Conservation (phyloP, 2,888 invertebrate genomes). For the Octonoba sinensis region DNA sequence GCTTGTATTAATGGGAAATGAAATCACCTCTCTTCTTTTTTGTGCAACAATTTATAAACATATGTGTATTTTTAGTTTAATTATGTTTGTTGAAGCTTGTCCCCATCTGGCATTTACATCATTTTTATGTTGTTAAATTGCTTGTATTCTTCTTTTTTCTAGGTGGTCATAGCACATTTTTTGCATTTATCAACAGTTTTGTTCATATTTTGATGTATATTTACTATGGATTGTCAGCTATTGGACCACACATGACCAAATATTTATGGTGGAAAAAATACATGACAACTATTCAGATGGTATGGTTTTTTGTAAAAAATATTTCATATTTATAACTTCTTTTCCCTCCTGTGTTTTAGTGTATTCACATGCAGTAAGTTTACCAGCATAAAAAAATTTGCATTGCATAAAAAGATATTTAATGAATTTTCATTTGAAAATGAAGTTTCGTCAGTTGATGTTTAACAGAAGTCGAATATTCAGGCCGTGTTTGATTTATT, state of each 20-base stretch:
- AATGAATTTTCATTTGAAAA: too few species aligned
- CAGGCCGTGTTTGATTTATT: too few species aligned
- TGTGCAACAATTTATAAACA: too few species aligned
- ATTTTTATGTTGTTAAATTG: not conserved
- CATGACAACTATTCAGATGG: constrained; percentile 95
- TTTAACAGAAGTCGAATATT: too few species aligned
- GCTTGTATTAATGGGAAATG: too few species aligned
- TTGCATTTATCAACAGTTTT: constrained; percentile 91
- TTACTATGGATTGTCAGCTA: constrained; percentile 94
- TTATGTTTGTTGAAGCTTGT: not conserved
- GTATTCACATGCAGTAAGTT: not conserved
- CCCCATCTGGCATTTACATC: not conserved
- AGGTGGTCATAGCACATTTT: constrained; percentile 98
- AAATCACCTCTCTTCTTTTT: too few species aligned
- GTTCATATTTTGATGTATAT: constrained; percentile 98
- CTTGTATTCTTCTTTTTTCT: constrained; percentile 54
- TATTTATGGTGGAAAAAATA: constrained; percentile 98
- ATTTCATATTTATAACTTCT: not conserved
- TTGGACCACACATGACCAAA: constrained; percentile 93
- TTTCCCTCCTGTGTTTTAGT: not conserved
- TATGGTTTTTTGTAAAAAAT: constrained; percentile 72
- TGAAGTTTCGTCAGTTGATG: too few species aligned
- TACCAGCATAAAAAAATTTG: too few species aligned
- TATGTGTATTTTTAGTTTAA: not conserved
- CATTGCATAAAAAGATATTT: too few species aligned